phyloP scores from a whole-genome alignment of 2,888 invertebrate genomes.

The Clitarchus hookeri region DNA sequence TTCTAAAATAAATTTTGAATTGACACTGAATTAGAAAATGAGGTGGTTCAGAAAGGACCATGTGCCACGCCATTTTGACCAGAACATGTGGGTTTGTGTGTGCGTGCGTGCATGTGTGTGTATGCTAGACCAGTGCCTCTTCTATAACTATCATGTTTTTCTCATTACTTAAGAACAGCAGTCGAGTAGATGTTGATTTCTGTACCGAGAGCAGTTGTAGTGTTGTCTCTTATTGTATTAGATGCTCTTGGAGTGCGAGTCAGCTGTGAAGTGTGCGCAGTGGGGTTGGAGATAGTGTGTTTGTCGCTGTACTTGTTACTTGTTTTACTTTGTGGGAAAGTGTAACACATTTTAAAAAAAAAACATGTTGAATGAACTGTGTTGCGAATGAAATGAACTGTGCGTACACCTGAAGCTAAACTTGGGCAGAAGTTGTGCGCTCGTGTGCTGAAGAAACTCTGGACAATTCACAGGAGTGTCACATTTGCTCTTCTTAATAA shows the following conservation, averaged over 20 bases:
- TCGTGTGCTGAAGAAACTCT: not conserved
- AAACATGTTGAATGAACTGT: not conserved
- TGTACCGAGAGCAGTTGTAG: not conserved
- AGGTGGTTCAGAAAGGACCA: not conserved
- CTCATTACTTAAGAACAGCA: not conserved
- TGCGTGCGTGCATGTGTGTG: slow-evolving; percentile 14
- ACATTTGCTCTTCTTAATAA: slow-evolving; percentile 22
- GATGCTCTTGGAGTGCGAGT: not conserved
- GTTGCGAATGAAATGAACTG: not conserved
- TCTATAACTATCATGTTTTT: not conserved
- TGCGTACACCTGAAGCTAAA: not conserved
- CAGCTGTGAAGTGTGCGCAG: not conserved
- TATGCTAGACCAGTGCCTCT: slow-evolving; percentile 19
- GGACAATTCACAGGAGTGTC: slow-evolving; percentile 8
- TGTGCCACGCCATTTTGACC: not conserved
- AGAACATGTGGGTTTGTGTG: not conserved
- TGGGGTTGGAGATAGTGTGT: not conserved
- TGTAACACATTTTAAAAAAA: not conserved
- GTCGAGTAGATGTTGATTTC: not conserved
- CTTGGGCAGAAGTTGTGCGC: not conserved
- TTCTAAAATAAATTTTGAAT: too few relatives aligned
- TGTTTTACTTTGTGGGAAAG: not conserved
- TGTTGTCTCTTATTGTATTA: not conserved
- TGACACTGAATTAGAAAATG: too few relatives aligned
- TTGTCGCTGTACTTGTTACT: not conserved